Evolutionary conservation across 2,888 invertebrate genomes (phyloP), one percentile per base, ranked within the genome.

Genomic region (Mamestra brassicae): DNA sequence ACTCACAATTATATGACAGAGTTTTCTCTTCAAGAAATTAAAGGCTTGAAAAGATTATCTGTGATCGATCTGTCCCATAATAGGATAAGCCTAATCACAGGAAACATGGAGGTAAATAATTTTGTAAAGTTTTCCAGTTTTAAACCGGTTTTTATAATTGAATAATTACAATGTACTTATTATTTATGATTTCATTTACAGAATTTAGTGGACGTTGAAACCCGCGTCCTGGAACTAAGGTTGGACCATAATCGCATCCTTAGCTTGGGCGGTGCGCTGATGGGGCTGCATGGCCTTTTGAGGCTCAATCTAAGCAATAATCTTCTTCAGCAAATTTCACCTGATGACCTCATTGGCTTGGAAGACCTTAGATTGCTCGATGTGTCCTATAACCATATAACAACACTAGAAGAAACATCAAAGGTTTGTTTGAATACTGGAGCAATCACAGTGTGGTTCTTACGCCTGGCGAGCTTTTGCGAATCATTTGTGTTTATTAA

Each of bases 21-120:
- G 89, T 98, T 98, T 94, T 98, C 98, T 0, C 97, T 98, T 89
- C 97, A 98, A 91, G 98, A 98, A 92, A 97, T 98, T 63, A 97
- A 97, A 74, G 98, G 98, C 0, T 93, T 98, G 76, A 97, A 97
- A 83, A 97, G 97, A 81, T 94, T 98, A n/a, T 97, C 97, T 65
- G 97, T 97, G 26, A 97, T 98, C 72, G 98, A 98, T 93, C 95
- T 98, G 42, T 98, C 98, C 4, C 97, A 97, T 90, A 98, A 98
- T 92, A 97, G 97, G 91, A 98, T 98, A 72, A 97, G 95, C 67
- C 97, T 97, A 63, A 93, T 98, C 52, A 97, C 97, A 17, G 98
- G 98, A 63, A 97, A 97, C 76, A 97, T 97, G 90, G 97, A 97
- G 92, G 97, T 97, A 94, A 95, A 93, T 92, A 47, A 34, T 54